Conservation (phyloP, 2,113 vertebrate species). For the Struthio camelus region DNA sequence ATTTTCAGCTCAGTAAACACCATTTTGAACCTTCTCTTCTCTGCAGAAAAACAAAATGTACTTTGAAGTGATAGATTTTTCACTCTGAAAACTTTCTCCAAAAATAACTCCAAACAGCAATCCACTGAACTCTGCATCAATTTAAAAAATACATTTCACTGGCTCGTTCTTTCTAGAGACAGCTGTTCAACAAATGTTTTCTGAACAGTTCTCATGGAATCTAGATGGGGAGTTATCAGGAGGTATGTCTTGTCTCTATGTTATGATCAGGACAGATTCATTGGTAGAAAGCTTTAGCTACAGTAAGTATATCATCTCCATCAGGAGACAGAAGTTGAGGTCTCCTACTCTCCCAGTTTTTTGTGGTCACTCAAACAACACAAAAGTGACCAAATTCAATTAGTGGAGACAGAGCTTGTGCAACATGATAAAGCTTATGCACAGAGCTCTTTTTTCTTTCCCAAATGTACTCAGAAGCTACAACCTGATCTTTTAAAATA, state of each 20-base stretch:
- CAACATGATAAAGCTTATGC: neutral
- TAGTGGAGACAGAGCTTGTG: neutral
- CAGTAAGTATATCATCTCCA: neutral
- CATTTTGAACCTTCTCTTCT: neutral
- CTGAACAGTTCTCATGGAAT: neutral
- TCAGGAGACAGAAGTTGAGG: neutral
- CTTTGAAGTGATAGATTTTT: neutral
- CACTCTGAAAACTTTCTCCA: neutral
- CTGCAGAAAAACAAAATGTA: neutral
- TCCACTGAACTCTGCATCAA: slow-evolving; percentile 7
- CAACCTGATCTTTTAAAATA: neutral
- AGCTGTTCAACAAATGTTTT: slow-evolving; percentile 60
- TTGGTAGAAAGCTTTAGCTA: neutral
- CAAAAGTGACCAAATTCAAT: neutral
- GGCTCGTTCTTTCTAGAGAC: neutral
- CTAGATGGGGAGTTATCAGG: neutral
- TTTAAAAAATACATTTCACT: slow-evolving; percentile 31
- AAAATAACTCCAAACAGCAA: neutral
- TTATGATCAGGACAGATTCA: neutral
- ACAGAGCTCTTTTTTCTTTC: neutral
- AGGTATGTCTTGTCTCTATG: neutral
- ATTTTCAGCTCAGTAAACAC: neutral
- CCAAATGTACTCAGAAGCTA: neutral
- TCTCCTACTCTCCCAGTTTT: neutral
- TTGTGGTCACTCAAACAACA: neutral